Conservation (phyloP, 2,888 invertebrate species). For the Argynnis bischoffii region DNA sequence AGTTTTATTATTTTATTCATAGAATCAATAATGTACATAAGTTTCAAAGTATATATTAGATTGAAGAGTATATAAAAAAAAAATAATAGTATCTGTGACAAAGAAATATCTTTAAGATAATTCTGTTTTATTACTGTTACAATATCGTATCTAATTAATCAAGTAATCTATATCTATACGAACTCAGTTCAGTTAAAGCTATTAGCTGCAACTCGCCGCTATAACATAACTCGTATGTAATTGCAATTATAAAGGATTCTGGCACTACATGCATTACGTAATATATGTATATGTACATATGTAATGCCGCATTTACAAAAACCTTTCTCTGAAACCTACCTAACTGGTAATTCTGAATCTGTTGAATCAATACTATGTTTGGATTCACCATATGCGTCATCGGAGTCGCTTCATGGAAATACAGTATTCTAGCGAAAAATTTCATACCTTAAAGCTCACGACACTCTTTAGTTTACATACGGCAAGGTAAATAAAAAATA, state of each 20-base stretch:
- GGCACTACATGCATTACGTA: slow-evolving; percentile 48
- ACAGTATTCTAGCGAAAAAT: slow-evolving; percentile 32
- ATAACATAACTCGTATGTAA: slow-evolving; percentile 24
- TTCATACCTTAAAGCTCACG: slow-evolving; percentile 35
- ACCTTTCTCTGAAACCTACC: slow-evolving; percentile 70
- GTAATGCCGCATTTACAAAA: slow-evolving; percentile 58
- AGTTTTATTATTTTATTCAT: too few species aligned
- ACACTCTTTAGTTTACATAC: slow-evolving; percentile 31
- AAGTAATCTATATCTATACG: slow-evolving; percentile 13
- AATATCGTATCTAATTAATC: slow-evolving; percentile 10
- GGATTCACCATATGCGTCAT: slow-evolving; percentile 53
- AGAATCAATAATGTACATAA: too few species aligned
- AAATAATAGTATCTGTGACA: too few species aligned
- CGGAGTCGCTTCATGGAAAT: slow-evolving; percentile 48
- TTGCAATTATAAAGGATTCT: slow-evolving; percentile 31
- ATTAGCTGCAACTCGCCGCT: slow-evolving; percentile 11
- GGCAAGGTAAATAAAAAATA: slow-evolving; percentile 37
- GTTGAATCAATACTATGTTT: slow-evolving; percentile 69
- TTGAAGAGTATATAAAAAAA: too few species aligned
- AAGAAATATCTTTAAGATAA: too few species aligned
- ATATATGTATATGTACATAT: slow-evolving; percentile 35
- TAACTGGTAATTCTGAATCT: slow-evolving; percentile 71
- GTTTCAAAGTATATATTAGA: too few species aligned
- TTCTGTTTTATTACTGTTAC: background rate
- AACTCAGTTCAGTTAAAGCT: slow-evolving; percentile 18